phyloP scores from a whole-genome alignment of 2,113 vertebrate species.

The Rousettus leschenaultii region DNA sequence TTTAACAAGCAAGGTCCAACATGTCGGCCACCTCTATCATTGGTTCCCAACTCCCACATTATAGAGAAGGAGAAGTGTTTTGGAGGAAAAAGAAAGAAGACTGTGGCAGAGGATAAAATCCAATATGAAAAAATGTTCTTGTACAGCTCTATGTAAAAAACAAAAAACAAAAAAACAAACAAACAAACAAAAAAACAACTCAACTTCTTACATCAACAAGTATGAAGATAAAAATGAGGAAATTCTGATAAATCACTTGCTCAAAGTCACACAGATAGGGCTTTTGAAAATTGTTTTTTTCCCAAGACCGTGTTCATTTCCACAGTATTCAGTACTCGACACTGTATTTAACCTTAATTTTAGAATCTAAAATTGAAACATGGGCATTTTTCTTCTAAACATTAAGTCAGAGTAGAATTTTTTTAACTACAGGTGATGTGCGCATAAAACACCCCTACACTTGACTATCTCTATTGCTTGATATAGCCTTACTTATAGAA shows the following conservation, averaged over 20 bases:
- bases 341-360: not conserved
- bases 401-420: not conserved
- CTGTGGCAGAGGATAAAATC: not conserved
- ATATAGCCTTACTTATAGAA: not conserved
- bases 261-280: not conserved
- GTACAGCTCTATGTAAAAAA: not conserved
- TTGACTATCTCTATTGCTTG: not conserved
- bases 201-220: not conserved
- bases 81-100: not conserved
- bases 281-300: not conserved
- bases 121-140: not conserved
- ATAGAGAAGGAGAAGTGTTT: not conserved
- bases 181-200: not conserved
- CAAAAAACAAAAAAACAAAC: not conserved
- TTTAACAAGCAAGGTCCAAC: not conserved
- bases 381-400: not conserved
- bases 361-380: not conserved
- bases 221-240: not conserved
- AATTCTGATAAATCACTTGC: not conserved
- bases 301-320: not conserved
- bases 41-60: not conserved
- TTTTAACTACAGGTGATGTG: not conserved
- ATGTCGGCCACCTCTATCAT: not conserved
- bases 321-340: not conserved
- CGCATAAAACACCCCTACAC: not conserved